These are phyloP conservation scores for Pachyuromys duprasi DNA, from an alignment of 2,797 vertebrate species.

Conservation along the genomic window DNA sequence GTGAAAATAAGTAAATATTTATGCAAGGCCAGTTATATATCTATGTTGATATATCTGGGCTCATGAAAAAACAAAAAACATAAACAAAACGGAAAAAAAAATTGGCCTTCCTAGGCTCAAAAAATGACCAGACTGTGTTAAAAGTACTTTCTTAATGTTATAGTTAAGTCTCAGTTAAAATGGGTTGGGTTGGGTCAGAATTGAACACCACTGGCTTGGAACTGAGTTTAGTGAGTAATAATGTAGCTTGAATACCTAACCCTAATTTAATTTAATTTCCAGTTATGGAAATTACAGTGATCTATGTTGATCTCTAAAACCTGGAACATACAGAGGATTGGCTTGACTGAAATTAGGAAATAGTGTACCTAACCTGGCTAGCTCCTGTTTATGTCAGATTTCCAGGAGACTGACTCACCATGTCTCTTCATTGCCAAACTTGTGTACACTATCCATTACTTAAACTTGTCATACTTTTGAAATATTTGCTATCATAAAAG, in stretches of 20 bases:
- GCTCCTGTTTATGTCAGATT: slow-evolving; percentile 73
- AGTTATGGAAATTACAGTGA: slow-evolving; percentile 76
- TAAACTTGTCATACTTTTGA: neutral
- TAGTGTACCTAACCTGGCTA: slow-evolving; percentile 45
- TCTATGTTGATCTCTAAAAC: neutral
- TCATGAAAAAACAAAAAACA: neutral
- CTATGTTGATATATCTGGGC: neutral
- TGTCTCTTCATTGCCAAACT: neutral
- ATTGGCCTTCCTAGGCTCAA: neutral
- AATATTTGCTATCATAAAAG: slow-evolving; percentile 37
- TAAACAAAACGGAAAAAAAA: neutral
- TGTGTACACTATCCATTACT: neutral
- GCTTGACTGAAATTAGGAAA: slow-evolving; percentile 78
- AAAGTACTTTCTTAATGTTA: neutral
- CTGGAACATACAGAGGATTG: slow-evolving; percentile 71
- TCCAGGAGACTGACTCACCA: neutral
- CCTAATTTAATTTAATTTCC: slow-evolving; percentile 45
- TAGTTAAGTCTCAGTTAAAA: slow-evolving; percentile 31
- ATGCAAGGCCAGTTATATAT: neutral
- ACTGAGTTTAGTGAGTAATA: slow-evolving; percentile 1
- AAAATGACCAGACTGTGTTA: neutral
- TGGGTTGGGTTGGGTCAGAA: neutral
- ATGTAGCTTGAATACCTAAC: slow-evolving; percentile 48
- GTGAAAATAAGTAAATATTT: neutral
- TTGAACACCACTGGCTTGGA: neutral